A percentile compares a stretch with the other conserved stretches of the same genome.
Conservation (phyloP, 1,140 invertebrate species). For the Asobara japonica region DNA sequence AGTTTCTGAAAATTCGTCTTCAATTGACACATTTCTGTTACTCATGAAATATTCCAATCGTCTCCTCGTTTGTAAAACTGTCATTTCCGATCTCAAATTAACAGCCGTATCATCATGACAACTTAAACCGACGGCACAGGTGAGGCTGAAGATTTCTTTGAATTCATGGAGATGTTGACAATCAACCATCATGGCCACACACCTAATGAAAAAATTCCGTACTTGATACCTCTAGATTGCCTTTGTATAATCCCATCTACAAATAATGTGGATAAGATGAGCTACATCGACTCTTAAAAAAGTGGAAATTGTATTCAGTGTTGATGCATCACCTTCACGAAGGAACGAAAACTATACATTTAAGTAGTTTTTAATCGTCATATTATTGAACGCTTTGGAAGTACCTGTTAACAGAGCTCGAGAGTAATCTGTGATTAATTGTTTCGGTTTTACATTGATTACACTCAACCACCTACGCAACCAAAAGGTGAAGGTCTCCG, state of each 20-base stretch:
- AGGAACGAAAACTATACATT: not conserved
- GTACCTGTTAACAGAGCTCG: constrained; percentile 17
- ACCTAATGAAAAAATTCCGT: not conserved
- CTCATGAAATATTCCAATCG: not conserved
- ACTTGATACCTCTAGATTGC: not conserved
- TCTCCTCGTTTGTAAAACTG: not conserved
- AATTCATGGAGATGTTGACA: not conserved
- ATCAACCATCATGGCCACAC: not conserved
- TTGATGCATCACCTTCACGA: not conserved
- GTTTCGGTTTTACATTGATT: constrained; percentile 15
- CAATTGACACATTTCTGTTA: not conserved
- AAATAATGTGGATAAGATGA: not conserved
- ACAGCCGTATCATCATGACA: not conserved
- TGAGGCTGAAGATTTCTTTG: not conserved
- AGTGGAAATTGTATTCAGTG: not conserved
- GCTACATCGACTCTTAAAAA: not conserved
- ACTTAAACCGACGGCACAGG: not conserved
- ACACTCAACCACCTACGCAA: constrained; percentile 15
- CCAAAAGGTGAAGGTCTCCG: constrained; percentile 2
- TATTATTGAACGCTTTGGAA: constrained; percentile 16
- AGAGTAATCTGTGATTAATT: constrained; percentile 20
- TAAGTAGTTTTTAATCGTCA: not conserved
- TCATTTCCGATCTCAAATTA: not conserved
- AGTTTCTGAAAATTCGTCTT: not conserved
- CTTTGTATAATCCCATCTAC: not conserved